Percentiles rank a stretch among this genome's conserved stretches.
Conservation (phyloP, 2,113 vertebrate genomes). For the Pachyramphus minor region DNA sequence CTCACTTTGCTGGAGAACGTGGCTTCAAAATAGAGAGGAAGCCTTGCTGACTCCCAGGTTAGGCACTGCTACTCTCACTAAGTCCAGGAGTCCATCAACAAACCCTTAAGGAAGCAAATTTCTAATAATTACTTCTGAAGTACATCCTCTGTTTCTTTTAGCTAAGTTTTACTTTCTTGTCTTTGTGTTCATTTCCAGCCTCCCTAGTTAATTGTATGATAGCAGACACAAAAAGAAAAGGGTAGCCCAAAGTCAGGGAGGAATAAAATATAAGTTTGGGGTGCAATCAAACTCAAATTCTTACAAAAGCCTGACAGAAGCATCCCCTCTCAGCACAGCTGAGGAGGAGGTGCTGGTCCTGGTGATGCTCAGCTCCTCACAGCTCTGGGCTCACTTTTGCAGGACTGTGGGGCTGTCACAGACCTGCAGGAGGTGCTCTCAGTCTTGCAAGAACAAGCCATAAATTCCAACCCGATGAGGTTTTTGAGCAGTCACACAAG, state of each 20-base stretch:
- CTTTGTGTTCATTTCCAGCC: not conserved
- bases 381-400: not conserved
- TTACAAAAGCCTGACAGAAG: not conserved
- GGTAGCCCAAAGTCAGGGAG: not conserved
- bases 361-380: not conserved
- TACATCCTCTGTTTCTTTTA: not conserved
- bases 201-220: not conserved
- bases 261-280: not conserved
- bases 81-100: not conserved
- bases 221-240: not conserved
- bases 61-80: rapidly evolving
- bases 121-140: not conserved
- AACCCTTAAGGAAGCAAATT: not conserved
- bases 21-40: not conserved
- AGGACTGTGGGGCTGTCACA: not conserved
- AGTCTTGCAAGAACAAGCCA: not conserved
- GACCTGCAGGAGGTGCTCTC: slow-evolving; percentile 33
- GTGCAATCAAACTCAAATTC: not conserved
- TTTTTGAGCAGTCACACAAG: slow-evolving; percentile 42
- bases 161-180: not conserved
- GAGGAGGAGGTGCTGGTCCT: not conserved
- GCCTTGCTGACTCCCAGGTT: not conserved
- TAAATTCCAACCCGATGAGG: slow-evolving; percentile 39
- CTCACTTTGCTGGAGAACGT: not conserved
- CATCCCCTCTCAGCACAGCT: not conserved